These are phyloP conservation scores for Hesperia comma DNA, from an alignment of 2,888 invertebrate genomes.

Conservation along the genomic window DNA sequence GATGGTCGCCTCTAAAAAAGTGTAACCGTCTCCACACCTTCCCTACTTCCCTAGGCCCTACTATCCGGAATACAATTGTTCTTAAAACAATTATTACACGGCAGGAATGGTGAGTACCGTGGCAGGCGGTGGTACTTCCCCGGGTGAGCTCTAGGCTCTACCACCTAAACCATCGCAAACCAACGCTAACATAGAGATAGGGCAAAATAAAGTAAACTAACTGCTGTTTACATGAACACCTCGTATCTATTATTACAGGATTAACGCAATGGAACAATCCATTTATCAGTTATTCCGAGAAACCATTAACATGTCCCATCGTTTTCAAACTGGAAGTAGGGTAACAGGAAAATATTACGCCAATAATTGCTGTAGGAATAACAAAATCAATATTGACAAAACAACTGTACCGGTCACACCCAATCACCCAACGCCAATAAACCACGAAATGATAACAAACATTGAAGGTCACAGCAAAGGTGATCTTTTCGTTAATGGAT, in stretches of 20 bases:
- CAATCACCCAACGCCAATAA: conserved; percentile 60
- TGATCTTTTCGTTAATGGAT: conserved; percentile 56
- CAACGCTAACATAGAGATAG: not conserved
- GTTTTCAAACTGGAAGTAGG: conserved; percentile 17
- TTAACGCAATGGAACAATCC: conserved; percentile 4
- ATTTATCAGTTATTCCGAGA: conserved; percentile 25
- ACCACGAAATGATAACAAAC: conserved; percentile 53
- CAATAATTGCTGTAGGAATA: conserved; percentile 57
- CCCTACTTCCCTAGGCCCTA: too few relatives aligned
- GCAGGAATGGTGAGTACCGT: too few relatives aligned
- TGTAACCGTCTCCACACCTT: too few relatives aligned
- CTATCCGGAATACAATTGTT: too few relatives aligned
- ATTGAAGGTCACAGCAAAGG: conserved; percentile 51
- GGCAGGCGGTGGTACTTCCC: too few relatives aligned
- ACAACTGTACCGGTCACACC: conserved; percentile 60
- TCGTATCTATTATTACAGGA: conserved; percentile 5
- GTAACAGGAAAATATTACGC: conserved; percentile 48
- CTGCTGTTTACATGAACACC: not conserved
- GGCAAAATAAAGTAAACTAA: not conserved
- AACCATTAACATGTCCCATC: conserved; percentile 15
- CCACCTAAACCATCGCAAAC: too few relatives aligned
- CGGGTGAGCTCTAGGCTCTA: too few relatives aligned
- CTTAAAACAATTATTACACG: too few relatives aligned
- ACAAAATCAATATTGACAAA: conserved; percentile 57
- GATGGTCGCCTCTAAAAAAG: too few relatives aligned